phyloP scores from a whole-genome alignment of 1,140 invertebrate genomes.

The Bombus difficillimus region DNA sequence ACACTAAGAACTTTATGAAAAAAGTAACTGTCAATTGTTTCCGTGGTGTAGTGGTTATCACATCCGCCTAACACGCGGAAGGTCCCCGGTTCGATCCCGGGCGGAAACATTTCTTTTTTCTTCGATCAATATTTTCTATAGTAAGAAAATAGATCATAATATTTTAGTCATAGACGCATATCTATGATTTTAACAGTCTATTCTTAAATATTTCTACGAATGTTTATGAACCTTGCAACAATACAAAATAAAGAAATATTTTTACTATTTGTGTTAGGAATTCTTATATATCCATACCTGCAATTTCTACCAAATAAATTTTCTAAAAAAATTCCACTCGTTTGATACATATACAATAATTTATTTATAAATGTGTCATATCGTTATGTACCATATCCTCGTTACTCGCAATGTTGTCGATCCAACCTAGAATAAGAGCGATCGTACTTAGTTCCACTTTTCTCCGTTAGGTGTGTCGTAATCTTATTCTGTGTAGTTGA shows the following conservation, averaged over 20 bases:
- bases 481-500: background rate
- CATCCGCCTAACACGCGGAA: conserved; percentile 73
- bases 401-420: background rate
- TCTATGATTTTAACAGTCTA: too few species aligned
- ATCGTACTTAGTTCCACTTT: background rate
- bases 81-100: conserved; percentile 72
- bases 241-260: background rate
- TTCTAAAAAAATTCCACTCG: background rate
- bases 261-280: background rate
- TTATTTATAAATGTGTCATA: too few species aligned
- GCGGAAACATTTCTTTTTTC: conserved; percentile 63
- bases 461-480: background rate
- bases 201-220: background rate
- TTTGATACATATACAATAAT: too few species aligned
- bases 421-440: background rate
- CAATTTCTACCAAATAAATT: background rate
- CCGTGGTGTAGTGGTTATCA: conserved; percentile 73
- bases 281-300: background rate
- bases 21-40: background rate
- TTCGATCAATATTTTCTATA: background rate
- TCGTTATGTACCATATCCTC: background rate
- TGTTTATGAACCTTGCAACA: background rate
- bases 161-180: background rate
- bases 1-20: background rate
- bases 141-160: too few species aligned